Base-by-base conservation (phyloP, 1,140 invertebrate species). In the Zaprionus camerounensis region DNA sequence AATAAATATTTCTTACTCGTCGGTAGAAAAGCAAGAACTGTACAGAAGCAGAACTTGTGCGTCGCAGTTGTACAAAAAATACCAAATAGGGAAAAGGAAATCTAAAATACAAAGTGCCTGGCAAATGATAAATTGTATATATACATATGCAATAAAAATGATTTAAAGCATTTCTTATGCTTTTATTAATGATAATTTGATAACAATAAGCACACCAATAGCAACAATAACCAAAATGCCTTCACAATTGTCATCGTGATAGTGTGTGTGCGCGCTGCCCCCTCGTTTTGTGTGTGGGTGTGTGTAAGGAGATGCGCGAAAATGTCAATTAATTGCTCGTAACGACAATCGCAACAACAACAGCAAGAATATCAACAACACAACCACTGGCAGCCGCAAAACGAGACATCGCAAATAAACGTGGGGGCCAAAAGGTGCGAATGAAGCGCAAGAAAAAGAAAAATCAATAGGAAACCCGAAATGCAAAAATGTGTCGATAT, bases 381-480 rank as follows among this genome's bases (percentile, higher is more conserved):
- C 55, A 55, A 59, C 41, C 41, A 17, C 41, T 17, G n/a, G 80
- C 58, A 69, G 59, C 65, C 15, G 56, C 38, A 49, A 49, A 78
- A 22, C 15, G 17, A 62, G 53, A 49, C 63, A 74, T 55, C 68
- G 77, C 62, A 66, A 71, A 83, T 69, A 88, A 71, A 67, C 77
- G 59, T 80, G 68, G 68, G 68, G 80, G 83, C 62, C 72, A 80
- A 82, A 77, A 83, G 73, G 83, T 87, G 83, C 81, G 83, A 87
- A 88, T 87, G 83, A 88, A 80, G 81, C 84, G 84, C 56, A 87
- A 87, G 81, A 87, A 88, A 88, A 88, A 85, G 83, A 88, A 88
- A 87, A 87, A 87, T 87, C 84, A 87, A 88, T 87, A 87, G 73
- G 38, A 26, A 65, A 34, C 73, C 67, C 41, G 76, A 57, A 83